Percentiles rank a stretch among this genome's conserved stretches.
Conservation (phyloP, 2,888 invertebrate species). For the Chalcosyrphus nemorum region DNA sequence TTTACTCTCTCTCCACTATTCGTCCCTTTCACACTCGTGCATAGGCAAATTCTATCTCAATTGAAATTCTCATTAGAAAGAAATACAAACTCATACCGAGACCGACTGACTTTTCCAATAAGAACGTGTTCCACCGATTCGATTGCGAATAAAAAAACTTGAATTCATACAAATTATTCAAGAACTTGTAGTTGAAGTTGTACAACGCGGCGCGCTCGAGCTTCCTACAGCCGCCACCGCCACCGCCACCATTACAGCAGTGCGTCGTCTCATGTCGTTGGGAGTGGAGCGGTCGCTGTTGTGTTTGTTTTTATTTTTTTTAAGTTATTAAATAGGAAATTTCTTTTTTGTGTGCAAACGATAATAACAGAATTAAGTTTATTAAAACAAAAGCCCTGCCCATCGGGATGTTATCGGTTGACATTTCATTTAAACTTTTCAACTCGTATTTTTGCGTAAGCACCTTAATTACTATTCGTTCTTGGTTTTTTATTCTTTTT, state of each 20-base stretch:
- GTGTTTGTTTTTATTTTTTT: constrained; percentile 34
- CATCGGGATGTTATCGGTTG: neutral
- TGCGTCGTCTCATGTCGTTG: constrained; percentile 75
- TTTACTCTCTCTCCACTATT: neutral
- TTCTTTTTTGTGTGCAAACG: neutral
- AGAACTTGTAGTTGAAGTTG: constrained; percentile 15
- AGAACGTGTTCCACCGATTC: constrained; percentile 35
- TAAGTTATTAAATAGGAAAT: constrained; percentile 27
- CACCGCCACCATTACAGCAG: constrained; percentile 58
- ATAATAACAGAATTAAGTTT: neutral
- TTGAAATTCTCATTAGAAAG: constrained; percentile 6
- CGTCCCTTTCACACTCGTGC: constrained; percentile 3
- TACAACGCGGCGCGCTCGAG: constrained; percentile 28
- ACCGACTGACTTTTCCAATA: constrained; percentile 27
- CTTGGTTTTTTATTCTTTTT: too few species aligned
- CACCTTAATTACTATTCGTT: neutral
- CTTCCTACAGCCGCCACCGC: constrained; percentile 20
- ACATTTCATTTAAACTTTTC: neutral
- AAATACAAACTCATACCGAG: neutral
- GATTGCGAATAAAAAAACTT: too few species aligned
- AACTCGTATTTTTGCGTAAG: neutral
- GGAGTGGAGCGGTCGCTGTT: constrained; percentile 73
- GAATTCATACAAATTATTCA: constrained; percentile 42
- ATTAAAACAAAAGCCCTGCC: neutral
- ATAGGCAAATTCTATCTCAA: neutral